Percentiles rank a stretch among this genome's conserved stretches.
These are phyloP conservation scores for Sarcophaga bullata DNA, from an alignment of 1,140 invertebrate genomes.

Conservation along the genomic window DNA sequence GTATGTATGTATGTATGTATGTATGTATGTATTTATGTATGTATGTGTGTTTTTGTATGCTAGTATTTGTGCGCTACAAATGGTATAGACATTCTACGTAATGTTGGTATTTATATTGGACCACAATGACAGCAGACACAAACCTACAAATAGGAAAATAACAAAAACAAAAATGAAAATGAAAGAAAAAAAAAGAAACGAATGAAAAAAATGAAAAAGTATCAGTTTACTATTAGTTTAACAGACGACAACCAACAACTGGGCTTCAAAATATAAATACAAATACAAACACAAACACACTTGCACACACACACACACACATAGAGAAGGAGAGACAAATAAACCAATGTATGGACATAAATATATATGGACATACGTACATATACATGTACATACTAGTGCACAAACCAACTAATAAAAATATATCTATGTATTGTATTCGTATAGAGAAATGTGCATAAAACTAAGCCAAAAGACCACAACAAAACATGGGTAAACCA, in stretches of 20 bases:
- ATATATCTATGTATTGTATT: neutral
- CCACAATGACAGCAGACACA: neutral
- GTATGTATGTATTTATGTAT: too few relatives aligned
- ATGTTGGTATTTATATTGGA: constrained; percentile 22
- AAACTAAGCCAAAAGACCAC: constrained; percentile 10
- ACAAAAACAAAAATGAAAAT: neutral
- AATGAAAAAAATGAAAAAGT: neutral
- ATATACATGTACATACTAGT: neutral
- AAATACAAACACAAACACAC: neutral
- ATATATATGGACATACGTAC: neutral
- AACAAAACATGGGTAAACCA: constrained; percentile 16
- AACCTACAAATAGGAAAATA: neutral
- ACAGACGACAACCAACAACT: neutral
- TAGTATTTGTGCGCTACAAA: too few relatives aligned
- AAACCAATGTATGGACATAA: too few relatives aligned
- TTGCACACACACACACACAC: neutral
- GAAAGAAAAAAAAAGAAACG: too few relatives aligned
- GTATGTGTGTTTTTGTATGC: too few relatives aligned
- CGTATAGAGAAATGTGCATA: neutral
- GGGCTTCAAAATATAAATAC: neutral
- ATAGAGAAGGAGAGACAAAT: neutral
- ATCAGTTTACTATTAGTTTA: constrained; percentile 1
- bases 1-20: too few relatives aligned
- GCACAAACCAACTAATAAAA: neutral
- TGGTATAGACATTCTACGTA: neutral